phyloP scores from a whole-genome alignment of 2,113 vertebrate genomes.

The Lepus americanus region DNA sequence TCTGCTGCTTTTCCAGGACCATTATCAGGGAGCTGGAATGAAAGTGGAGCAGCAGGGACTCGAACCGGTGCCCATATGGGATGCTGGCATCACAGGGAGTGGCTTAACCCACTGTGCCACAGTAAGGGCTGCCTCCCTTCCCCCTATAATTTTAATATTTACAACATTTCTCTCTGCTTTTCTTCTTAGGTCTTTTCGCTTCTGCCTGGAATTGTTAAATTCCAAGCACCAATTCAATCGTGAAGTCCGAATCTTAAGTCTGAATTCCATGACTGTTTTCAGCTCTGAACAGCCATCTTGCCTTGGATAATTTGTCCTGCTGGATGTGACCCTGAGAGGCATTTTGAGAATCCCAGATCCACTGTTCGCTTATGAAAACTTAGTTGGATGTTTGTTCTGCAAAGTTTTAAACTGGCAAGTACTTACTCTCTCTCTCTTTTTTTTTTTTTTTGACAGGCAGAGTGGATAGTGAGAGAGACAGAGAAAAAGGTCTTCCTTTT shows the following conservation, averaged over 20 bases:
- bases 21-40: no score
- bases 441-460: no score
- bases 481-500: no score
- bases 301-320: not conserved
- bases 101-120: no score
- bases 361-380: conserved; percentile 8
- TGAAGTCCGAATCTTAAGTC: not conserved
- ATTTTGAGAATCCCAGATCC: not conserved
- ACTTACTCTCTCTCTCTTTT: no score
- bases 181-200: not conserved
- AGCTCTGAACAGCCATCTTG: not conserved
- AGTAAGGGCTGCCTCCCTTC: no score
- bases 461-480: no score
- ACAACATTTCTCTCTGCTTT: not conserved
- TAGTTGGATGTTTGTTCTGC: conserved; percentile 6
- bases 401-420: not conserved
- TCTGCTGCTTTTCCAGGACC: no score
- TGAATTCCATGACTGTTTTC: conserved; percentile 1
- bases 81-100: no score
- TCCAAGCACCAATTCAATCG: not conserved
- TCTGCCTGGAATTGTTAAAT: not conserved
- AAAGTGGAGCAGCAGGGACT: no score
- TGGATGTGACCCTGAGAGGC: not conserved
- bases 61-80: no score
- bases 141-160: conserved; percentile 1